A percentile compares a stretch with the other conserved stretches of the same genome.
phyloP scores from a whole-genome alignment of 30 jellyfish, hydroid and myxozoan genomes.

The Hydractinia echinata region DNA sequence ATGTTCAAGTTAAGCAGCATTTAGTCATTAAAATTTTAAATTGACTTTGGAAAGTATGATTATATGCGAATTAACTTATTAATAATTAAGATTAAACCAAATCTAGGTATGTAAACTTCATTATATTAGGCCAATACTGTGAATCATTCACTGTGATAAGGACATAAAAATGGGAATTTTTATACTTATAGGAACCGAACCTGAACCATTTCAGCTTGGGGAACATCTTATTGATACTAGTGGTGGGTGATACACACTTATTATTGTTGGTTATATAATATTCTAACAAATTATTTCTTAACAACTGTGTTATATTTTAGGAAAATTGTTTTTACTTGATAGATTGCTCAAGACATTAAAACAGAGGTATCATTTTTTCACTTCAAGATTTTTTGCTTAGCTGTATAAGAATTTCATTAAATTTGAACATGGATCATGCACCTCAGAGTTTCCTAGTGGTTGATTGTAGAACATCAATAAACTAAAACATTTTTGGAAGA shows the following conservation, averaged over 20 bases:
- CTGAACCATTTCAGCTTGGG: constrained; percentile 94
- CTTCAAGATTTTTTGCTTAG: background rate
- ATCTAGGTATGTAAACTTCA: no score
- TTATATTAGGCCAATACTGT: no score
- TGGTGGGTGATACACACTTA: constrained; percentile 40
- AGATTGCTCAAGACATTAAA: background rate
- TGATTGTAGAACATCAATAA: no score
- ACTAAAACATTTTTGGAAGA: no score
- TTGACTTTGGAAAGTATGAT: background rate
- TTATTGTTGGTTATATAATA: background rate
- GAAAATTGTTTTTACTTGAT: background rate
- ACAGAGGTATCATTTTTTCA: background rate
- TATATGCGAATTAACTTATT: no score
- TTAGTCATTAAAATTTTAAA: background rate
- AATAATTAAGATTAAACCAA: no score
- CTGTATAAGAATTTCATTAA: background rate
- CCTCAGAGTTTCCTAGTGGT: no score
- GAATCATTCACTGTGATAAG: no score
- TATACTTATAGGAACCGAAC: constrained; percentile 62
- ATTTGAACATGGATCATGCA: no score
- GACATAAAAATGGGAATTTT: background rate
- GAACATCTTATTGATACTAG: constrained; percentile 89
- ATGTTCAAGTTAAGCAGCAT: background rate
- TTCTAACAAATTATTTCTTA: background rate
- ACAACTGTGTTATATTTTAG: constrained; percentile 1